Evolutionary conservation across 2,113 vertebrate genomes (phyloP).

Genomic region (Limnothrissa miodon): DNA sequence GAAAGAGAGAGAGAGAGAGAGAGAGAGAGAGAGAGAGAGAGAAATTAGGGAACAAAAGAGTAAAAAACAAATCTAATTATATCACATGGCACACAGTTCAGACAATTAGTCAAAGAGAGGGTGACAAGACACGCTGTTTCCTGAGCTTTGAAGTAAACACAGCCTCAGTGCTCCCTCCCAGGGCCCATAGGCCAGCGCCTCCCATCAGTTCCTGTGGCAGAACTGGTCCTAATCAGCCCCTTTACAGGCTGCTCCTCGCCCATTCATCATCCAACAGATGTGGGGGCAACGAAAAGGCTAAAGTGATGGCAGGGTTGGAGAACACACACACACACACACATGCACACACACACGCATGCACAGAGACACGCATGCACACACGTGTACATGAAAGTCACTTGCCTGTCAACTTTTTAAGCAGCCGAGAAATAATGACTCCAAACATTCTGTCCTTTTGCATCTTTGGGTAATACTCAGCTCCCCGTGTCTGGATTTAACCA

Average conservation of each 20-base stretch:
- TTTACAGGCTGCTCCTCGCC: neutral
- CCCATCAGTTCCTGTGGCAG: neutral
- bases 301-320: too few species aligned
- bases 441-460: neutral
- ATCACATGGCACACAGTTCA: neutral
- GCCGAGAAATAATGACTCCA: neutral
- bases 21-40: neutral
- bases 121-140: neutral
- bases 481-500: neutral
- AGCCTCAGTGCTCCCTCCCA: neutral
- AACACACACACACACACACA: neutral
- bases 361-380: neutral
- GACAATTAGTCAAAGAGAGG: neutral
- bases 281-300: neutral
- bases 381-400: neutral
- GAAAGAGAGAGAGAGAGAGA: neutral
- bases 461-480: neutral
- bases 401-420: neutral
- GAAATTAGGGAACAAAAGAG: neutral
- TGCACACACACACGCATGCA: neutral
- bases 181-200: neutral
- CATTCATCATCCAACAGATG: neutral
- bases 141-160: neutral
- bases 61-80: neutral
- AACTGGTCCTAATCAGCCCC: neutral